Conservation (phyloP, 2,888 invertebrate species). For the Drosophila suboccidentalis region DNA sequence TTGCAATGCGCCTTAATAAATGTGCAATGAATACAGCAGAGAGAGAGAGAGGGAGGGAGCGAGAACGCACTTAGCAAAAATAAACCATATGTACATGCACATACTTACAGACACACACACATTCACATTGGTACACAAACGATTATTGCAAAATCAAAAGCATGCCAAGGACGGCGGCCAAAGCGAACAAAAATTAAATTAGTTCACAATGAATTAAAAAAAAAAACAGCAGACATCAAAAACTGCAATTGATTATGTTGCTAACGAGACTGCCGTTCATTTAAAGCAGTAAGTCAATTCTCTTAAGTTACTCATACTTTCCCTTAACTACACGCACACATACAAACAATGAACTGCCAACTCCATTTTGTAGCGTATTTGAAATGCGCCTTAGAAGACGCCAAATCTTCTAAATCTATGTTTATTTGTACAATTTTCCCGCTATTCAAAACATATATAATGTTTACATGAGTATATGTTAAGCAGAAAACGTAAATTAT, state of each 20-base stretch:
- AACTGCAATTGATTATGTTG: conserved; percentile 54
- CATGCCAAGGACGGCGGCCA: conserved; percentile 72
- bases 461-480: neutral
- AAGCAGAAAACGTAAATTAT: conserved; percentile 38
- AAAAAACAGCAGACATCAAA: conserved; percentile 11
- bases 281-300: neutral
- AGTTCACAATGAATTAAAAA: conserved; percentile 58
- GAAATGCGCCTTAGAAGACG: conserved; percentile 49
- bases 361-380: conserved; percentile 39
- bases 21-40: conserved; percentile 27
- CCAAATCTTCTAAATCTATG: conserved; percentile 32
- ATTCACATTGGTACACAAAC: conserved; percentile 6
- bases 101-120: conserved; percentile 12
- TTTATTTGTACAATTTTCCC: conserved; percentile 13
- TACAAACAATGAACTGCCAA: conserved; percentile 9
- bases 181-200: conserved; percentile 66
- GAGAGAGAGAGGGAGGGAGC: conserved; percentile 2
- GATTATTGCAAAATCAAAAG: conserved; percentile 71
- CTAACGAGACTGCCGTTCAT: conserved; percentile 24
- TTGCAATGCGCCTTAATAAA: conserved; percentile 14
- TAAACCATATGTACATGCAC: conserved; percentile 7
- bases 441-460: conserved; percentile 7
- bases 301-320: conserved; percentile 1
- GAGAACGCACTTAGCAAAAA: conserved; percentile 46
- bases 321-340: neutral